Conservation (phyloP, 2,888 invertebrate genomes). For the Matsumyia berberina region DNA sequence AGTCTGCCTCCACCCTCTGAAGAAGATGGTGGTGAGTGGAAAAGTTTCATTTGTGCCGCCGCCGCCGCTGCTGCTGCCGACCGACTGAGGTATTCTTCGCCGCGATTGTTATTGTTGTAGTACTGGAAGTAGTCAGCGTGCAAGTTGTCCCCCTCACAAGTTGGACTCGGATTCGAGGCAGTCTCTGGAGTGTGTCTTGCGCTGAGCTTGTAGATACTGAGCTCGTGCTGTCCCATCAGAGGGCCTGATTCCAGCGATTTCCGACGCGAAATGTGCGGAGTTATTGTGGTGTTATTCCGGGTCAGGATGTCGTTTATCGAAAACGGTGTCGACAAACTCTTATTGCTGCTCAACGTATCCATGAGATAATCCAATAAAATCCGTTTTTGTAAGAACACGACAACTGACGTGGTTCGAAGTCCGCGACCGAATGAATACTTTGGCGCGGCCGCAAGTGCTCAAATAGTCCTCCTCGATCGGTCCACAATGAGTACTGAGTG, state of each 20-base stretch:
- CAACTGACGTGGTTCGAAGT: constrained; percentile 61
- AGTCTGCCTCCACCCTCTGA: constrained; percentile 66
- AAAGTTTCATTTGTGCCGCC: constrained; percentile 66
- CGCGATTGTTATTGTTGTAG: constrained; percentile 80
- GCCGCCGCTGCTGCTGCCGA: constrained; percentile 60
- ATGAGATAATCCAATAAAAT: constrained; percentile 59
- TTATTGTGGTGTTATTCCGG: constrained; percentile 80
- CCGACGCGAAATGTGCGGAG: constrained; percentile 78
- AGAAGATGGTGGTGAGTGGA: constrained; percentile 77
- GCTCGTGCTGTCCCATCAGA: constrained; percentile 77
- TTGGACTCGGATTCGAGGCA: constrained; percentile 76
- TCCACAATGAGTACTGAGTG: constrained; percentile 65
- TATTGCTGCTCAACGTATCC: constrained; percentile 78
- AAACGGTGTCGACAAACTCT: constrained; percentile 87
- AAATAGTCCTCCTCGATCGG: constrained; percentile 76
- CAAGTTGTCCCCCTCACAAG: constrained; percentile 77
- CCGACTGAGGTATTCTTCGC: constrained; percentile 80
- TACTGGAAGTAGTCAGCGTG: constrained; percentile 80
- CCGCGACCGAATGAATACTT: constrained; percentile 73
- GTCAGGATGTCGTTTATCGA: constrained; percentile 90
- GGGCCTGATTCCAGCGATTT: constrained; percentile 77
- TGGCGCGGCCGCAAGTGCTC: constrained; percentile 70
- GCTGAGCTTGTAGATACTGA: constrained; percentile 79
- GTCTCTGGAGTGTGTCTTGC: constrained; percentile 77
- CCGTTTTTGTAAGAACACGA: constrained; percentile 16